Evolutionary conservation across 2,888 invertebrate species (phyloP), one percentile per base, ranked within the genome.

Genomic region (Lycaena phlaeas): DNA sequence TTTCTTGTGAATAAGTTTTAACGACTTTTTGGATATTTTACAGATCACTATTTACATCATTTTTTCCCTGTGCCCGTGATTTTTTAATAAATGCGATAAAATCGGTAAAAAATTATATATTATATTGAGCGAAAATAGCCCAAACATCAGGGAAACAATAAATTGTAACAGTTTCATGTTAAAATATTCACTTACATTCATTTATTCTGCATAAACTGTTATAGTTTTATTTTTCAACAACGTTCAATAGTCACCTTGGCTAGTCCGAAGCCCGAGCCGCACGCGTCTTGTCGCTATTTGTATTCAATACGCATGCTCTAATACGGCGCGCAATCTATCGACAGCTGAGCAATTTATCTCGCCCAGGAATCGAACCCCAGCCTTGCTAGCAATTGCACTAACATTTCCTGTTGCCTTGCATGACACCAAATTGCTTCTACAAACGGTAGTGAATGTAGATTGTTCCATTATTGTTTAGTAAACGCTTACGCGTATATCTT

Each of bases 371-470:
- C 72, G 68, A 72, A 69, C 65, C 64, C 64, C 62, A 67, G 66
- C 68, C 66, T 58, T 57, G 58, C 53, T 61, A 61, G 61, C 68
- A 64, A 70, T 67, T 66, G 67, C 63, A 54, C 52, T 56, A 57
- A 64, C 66, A 70, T 72, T 77, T 75, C 74, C 75, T 68, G 62
- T 67, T 69, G 56, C 64, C 66, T 72, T 64, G 61, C 70, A 66
- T 67, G 68, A 71, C 64, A 68, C 71, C 62, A 74, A 76, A 78
- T 79, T 76, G 70, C 74, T 71, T 71, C 68, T 70, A 66, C 67
- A 69, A 72, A 68, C 66, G 67, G 68, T 57, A 57, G 54, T 64
- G 73, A 77, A 78, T 77, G 70, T 59, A 71, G 66, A 77, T 73
- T 72, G 71, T 74, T 68, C 69, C 61, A 69, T 76, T 70, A 72